Base-by-base conservation (phyloP, 2,113 vertebrate genomes). In the Saccopteryx bilineata region DNA sequence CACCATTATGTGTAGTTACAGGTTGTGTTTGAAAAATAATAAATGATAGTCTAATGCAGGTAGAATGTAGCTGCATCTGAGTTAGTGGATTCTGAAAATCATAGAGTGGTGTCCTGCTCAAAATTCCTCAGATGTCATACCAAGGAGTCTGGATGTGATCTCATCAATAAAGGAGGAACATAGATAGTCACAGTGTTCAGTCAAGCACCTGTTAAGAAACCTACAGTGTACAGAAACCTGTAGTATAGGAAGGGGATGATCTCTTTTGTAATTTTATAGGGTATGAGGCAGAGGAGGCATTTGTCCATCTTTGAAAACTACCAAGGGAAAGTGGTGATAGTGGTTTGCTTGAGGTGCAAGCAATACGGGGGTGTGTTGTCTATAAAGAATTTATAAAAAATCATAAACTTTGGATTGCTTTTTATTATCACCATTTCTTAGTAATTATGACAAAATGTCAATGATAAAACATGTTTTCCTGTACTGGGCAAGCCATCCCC, bases 401-500 rank as follows among this genome's bases (percentile, higher is more conserved):
- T 50, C 61, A 52, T 39, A 76, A 68, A 14, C 46, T 46, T 56
- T 11, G 7, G 24, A 24, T 56, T 81, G 17, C 11, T 46, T 92
- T 92, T 56, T 87, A 76, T 94, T 75, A 93, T 87, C n/a, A 71
- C 18, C n/a, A 80, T 28, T 24, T 58, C 33, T 63, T 68, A 9
- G 18, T n/a, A 60, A 83, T 86, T 92, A 65, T 93, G 28, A 84
- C 69, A 61, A 63, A 95, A 78, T 66, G 24, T 61, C 81, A 81
- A 61, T 91, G 72, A 54, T 84, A 81, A 56, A 79, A 66, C 58
- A 8, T 26, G 61, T 23, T 82, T 52, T n/a, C 91, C 50, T 8
- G 54, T 69, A 46, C 78, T 86, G 33, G 33, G 66, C 9, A 63
- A 84, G 52, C 7, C 66, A 63, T 13, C 15, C 50, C 23, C 61